Base-by-base conservation (phyloP, 2,888 invertebrate genomes). In the Bhutanitis thaidina region DNA sequence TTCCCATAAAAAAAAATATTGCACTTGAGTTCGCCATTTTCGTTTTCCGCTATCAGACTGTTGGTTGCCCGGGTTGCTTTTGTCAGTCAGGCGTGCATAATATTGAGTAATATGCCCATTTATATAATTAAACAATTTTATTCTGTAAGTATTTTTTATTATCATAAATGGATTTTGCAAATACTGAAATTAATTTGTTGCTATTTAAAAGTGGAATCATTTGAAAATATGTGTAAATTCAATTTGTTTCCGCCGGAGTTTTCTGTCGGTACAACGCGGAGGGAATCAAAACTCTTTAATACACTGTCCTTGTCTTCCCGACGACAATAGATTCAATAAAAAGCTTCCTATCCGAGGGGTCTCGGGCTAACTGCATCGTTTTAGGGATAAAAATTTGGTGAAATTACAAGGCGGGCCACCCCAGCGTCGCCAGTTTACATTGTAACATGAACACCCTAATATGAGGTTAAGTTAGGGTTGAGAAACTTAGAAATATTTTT, bases 361-460 rank as follows among this genome's bases (percentile, higher is more conserved):
- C 64, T 63, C 62, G 48, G 50, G 50, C 53, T 53, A 56, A 60
- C 59, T 76, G 71, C 70, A 64, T 47, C 72, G 72, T 65, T 76
- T 73, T 70, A 70, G 77, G 87, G 83, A 79, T 82, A 84, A 85
- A 87, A 88, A 84, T 85, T 87, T 81, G 82, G 75, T 76, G 70
- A 86, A 85, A 88, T 89, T 88, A 89, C 89, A 87, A 86, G 85
- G 80, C 80, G 69, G 64, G 72, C 74, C 78, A 80, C 85, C 87
- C 88, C 73, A 71, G 64, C 60, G 62, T 57, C 61, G 56, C 68
- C 52, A 76, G 87, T 86, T 87, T 84, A 87, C 86, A 84, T 82
- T 86, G 88, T 88, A 86, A 84, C 77, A 75, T 67, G 85, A 80
- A 81, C 84, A 85, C 88, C 86, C 87, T 87, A 88, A 88, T 85